Conservation (phyloP, 1,140 invertebrate species). For the Melanaphis sacchari region DNA sequence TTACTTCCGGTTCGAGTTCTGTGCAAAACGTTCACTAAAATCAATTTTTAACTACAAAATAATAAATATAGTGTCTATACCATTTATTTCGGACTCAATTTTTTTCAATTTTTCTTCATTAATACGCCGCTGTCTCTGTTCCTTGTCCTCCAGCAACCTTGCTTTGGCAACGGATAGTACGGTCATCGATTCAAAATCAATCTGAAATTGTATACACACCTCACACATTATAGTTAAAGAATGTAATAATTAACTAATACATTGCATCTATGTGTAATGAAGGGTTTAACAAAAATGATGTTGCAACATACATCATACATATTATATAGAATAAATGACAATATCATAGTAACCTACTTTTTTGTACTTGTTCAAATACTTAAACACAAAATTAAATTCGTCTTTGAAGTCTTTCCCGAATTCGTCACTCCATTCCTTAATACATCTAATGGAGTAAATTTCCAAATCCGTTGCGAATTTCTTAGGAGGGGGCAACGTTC, state of each 20-base stretch:
- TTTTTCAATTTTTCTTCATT: constrained; percentile 60
- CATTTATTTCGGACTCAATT: constrained; percentile 60
- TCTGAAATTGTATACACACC: neutral
- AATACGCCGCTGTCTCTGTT: constrained; percentile 52
- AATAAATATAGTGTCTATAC: constrained; percentile 42
- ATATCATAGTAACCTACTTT: constrained; percentile 62
- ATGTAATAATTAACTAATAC: neutral
- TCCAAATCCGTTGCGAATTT: constrained; percentile 65
- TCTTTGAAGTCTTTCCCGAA: constrained; percentile 67
- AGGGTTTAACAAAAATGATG: neutral
- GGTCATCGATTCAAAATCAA: constrained; percentile 50
- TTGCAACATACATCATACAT: neutral
- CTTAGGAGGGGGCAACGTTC: constrained; percentile 67
- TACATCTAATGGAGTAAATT: constrained; percentile 63
- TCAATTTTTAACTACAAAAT: neutral
- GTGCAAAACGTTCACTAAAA: neutral
- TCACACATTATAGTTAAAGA: neutral
- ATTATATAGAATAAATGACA: neutral
- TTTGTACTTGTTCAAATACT: constrained; percentile 67
- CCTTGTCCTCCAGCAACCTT: constrained; percentile 45
- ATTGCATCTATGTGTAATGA: neutral
- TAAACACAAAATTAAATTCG: constrained; percentile 65
- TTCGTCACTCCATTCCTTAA: constrained; percentile 67
- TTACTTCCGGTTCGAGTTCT: constrained; percentile 62
- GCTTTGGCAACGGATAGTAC: constrained; percentile 23